Evolutionary conservation across 2,797 vertebrate genomes (phyloP), one percentile per base, ranked within the genome.

Genomic region (Luscinia megarhynchos): DNA sequence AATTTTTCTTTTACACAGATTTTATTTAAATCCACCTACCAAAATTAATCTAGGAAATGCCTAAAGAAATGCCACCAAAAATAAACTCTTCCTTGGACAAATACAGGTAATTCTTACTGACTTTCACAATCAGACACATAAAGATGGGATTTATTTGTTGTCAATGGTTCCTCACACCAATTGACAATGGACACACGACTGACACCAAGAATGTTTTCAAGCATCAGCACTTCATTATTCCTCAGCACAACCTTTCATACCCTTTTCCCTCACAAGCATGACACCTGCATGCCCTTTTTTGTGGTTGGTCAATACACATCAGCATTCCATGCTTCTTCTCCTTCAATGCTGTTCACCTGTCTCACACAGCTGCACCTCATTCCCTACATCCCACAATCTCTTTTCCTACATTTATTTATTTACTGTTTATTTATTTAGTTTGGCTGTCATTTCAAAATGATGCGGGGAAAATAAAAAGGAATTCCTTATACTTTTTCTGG

Each of bases 401-500:
- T 54, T n/a, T 19, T 54, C 30, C 53, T 54, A 32, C 12, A n/a
- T 32, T 32, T n/a, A 55, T 12, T 38, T 68, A 59, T 20, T 46
- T 48, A 36, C 5, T 12, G 5, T 55, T 89, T 40, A 15, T 72
- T 95, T 90, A 67, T 69, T 92, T 87, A 62, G 19, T 30, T 80
- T 36, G 22, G 4, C 41, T 93, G 64, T 61, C 38, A 58, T 53
- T 91, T 92, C 43, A 85, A 89, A 89, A 46, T n/a, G 10, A 63
- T 61, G 13, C 1, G 0, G 4, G 6, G 7, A 5, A 5, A 10
- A 11, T 17, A 67, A 32, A 34, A 32, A 17, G 5, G 15, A 87
- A 75, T 70, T 69, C 24, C 41, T 81, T 80, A 34, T 63, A 43
- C 78, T 83, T 61, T 50, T 89, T 58, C 32, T 87, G 24, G 40